Evolutionary conservation across 2,113 vertebrate genomes (phyloP), one percentile per base, ranked within the genome.

Genomic region (Phylloscopus trochiloides): DNA sequence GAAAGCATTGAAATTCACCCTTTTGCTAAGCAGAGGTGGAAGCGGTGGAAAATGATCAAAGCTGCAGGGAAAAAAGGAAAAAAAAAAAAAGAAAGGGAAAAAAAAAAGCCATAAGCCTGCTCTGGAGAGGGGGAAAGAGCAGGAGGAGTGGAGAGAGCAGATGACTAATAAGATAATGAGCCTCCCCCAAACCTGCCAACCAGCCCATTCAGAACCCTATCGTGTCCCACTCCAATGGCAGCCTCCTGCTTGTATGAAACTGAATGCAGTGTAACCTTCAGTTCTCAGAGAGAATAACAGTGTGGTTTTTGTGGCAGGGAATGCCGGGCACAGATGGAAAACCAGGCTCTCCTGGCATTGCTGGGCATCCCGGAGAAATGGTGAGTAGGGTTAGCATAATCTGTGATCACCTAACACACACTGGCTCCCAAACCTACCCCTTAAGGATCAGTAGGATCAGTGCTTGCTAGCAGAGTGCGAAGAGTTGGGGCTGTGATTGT

Each of bases 271-370:
- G 51, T 26, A 26, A 12, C 7, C 12, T 59, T 26, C 24, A 17
- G 16, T 17, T 38, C 24, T 59, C 34, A 32, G 31, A 20, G 22
- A 55, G 17, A 73, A 12, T 92, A 78, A 78, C 20, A 17, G 5
- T 29, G 0, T 16, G 5, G 3, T 51, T 78, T 86, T 77, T 59
- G 32, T 58, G 31, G 19, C 72, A 97, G 94, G 95, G 96, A 24
- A 71, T 83, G 62, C 57, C 14, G 0, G 94, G 93, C 32, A 28
- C 45, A 51, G 74, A 95, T 3, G 88, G 96, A 83, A 96, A 90
- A 81, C 90, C 92, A 62, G 97, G 97, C 14, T 71, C 94, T 76
- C 91, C 94, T 72, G 96, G 94, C 34, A 38, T 84, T 51, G 67
- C 88, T 51, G 97, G 95, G 9, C 71, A 57, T 26, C 95, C 95